A percentile compares a stretch with the other conserved stretches of the same genome.
phyloP scores from a whole-genome alignment of 1,140 invertebrate species.

The Brachionus calyciflorus region DNA sequence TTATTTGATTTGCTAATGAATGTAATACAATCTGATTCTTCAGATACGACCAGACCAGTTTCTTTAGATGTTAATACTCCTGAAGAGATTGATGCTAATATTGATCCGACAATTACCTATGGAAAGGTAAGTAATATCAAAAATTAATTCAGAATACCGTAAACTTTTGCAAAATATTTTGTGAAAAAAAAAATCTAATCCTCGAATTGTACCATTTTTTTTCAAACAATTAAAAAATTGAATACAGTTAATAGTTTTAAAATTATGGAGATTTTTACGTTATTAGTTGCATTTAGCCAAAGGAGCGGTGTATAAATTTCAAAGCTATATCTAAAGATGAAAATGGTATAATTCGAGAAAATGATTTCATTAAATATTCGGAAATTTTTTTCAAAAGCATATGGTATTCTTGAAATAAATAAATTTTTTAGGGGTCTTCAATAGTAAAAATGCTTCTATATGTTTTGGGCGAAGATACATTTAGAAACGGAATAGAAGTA shows the following conservation, averaged over 20 bases:
- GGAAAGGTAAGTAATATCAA: background rate
- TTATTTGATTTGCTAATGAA: conserved; percentile 21
- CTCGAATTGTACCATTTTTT: no score
- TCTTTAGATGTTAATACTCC: conserved; percentile 37
- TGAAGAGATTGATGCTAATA: conserved; percentile 34
- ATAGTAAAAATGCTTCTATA: conserved; percentile 91
- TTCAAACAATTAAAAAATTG: no score
- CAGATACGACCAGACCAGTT: conserved; percentile 12
- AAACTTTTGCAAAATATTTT: no score
- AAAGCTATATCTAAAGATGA: no score
- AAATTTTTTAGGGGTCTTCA: conserved; percentile 72
- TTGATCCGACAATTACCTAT: conserved; percentile 32
- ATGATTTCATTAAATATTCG: no score
- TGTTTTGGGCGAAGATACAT: conserved; percentile 79
- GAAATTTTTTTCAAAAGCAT: background rate
- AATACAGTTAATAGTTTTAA: no score
- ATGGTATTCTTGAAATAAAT: background rate
- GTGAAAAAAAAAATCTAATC: no score
- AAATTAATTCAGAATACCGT: no score
- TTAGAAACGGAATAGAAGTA: conserved; percentile 70
- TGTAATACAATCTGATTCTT: conserved; percentile 40
- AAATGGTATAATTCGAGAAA: no score
- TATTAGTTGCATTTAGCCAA: no score
- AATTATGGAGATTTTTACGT: no score
- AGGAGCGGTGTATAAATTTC: no score